Base-by-base conservation (phyloP, 2,113 vertebrate species). In the Halcyon malimbica region DNA sequence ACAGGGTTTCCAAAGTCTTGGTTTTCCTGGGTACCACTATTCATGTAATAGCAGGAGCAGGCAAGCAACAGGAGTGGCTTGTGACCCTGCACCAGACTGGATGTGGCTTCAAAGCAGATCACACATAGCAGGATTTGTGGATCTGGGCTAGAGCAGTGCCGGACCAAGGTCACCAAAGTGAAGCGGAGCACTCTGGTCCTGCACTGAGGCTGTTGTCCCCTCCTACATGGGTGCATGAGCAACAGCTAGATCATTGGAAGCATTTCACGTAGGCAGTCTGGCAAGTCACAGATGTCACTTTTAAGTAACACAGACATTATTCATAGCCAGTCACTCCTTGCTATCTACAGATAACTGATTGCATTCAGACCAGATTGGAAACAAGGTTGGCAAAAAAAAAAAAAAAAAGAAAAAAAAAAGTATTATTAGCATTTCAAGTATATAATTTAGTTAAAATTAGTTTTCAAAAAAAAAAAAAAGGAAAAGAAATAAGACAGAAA, bases 231-330 rank as follows among this genome's bases (percentile, higher is more conserved):
- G 64, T 42, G 65, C 78, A 74, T 0, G 11, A 93, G 83, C 71
- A 93, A 64, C 83, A 71, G 80, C n/a, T 16, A 73, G 39, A 78
- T 71, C 86, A 91, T 78, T 84, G 89, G 94, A 96, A 92, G 88
- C 94, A 84, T 69, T 96, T 93, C 96, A 97, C 81, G 77, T 94
- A 96, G 95, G 95, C 96, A 94, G 92, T 94, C 92, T 97, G 92
- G 94, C 95, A 96, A 96, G 89, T 92, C 96, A 91, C 96, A 97
- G 92, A 95, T 96, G 95, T 94, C 94, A 95, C 89, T 91, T 90
- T 68, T 50, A 95, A 96, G 70, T 53, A 97, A 91, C 95, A 89
- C 83, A 93, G 96, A 93, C 94, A 57, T 95, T 97, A 96, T 96
- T 97, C 96, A 96, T 73, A 96, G 83, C 74, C 94, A 96, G 94